Evolutionary conservation across 2,888 invertebrate species (phyloP).

Genomic region (Alsophila aescularia): DNA sequence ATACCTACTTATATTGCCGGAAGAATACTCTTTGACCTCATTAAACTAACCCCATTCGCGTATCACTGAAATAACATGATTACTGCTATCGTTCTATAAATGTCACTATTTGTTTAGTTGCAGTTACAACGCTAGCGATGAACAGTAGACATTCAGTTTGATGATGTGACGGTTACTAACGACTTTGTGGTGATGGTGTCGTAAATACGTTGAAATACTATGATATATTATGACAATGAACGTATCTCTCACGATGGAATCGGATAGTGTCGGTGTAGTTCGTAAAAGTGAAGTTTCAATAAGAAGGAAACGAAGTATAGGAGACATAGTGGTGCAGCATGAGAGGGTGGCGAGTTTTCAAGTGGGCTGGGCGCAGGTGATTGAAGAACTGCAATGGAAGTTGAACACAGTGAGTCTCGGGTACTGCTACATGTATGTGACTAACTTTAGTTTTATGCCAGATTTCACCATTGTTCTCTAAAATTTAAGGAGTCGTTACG

Average conservation of each 20-base stretch:
- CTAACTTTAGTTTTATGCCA: neutral
- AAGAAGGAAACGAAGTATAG: slow-evolving; percentile 11
- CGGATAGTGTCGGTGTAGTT: slow-evolving; percentile 48
- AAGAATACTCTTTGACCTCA: slow-evolving; percentile 63
- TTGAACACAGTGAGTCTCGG: slow-evolving; percentile 57
- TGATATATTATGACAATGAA: slow-evolving; percentile 45
- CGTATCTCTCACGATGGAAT: slow-evolving; percentile 43
- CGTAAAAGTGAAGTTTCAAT: slow-evolving; percentile 34
- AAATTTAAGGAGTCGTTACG: neutral
- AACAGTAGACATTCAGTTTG: slow-evolving; percentile 20
- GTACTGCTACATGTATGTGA: slow-evolving; percentile 17
- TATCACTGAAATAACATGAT: slow-evolving; percentile 50
- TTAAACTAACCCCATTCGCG: slow-evolving; percentile 53
- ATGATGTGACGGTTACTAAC: slow-evolving; percentile 10
- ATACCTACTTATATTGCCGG: slow-evolving; percentile 48
- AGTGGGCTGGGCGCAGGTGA: slow-evolving; percentile 68
- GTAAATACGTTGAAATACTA: slow-evolving; percentile 31
- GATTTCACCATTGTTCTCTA: neutral
- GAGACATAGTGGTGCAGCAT: slow-evolving; percentile 26
- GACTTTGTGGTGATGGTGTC: slow-evolving; percentile 23
- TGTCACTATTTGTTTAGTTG: slow-evolving; percentile 44
- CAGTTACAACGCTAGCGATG: slow-evolving; percentile 26
- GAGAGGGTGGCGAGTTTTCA: slow-evolving; percentile 54
- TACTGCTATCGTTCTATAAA: slow-evolving; percentile 44
- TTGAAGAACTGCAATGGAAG: slow-evolving; percentile 70